Evolutionary conservation across 2,888 invertebrate species (phyloP), one percentile per base, ranked within the genome.

Genomic region (Prosapia bicincta): DNA sequence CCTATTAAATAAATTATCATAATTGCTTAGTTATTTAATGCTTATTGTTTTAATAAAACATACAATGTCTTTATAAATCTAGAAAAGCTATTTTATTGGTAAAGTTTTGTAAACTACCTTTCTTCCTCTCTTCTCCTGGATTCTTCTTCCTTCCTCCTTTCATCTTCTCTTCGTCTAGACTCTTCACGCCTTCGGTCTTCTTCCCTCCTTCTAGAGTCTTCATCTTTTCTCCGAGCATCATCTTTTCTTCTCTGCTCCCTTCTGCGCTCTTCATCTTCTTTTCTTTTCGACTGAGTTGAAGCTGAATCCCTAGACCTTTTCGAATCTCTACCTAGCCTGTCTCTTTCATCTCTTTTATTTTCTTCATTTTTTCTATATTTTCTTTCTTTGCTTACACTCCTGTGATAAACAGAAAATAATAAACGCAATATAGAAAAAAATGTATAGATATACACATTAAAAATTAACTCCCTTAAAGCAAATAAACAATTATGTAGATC

Each of bases 101-200:
- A n/a, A n/a, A n/a, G n/a, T n/a, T n/a, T n/a, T n/a, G n/a, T n/a
- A n/a, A n/a, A n/a, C n/a, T 24, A 73, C 75, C 75, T 76, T 38
- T 77, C 78, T 54, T 74, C 75, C 3, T 77, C 74, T 70, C 72
- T 77, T 71, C 68, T 77, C n/a, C 76, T 78, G 73, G 43, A 77
- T 76, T 74, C 78, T 54, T 76, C 80, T 78, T 79, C 80, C 79
- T 79, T 80, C 80, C 78, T 82, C 78, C 72, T 81, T 23, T 83
- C 83, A 78, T 84, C 85, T 25, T 83, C 80, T 78, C 83, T 85
- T 54, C 78, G 78, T 72, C 82, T 82, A 25, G 78, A 77, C 43
- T 80, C 80, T 74, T 79, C 72, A 43, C 76, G 30, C 69, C 76
- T 78, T 28, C 78, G 74, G 1, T 78, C 79, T 72, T 80, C 80